A percentile compares a stretch with the other conserved stretches of the same genome.
Evolutionary conservation across 2,888 invertebrate genomes (phyloP).

Genomic region (Torymus tubicola): DNA sequence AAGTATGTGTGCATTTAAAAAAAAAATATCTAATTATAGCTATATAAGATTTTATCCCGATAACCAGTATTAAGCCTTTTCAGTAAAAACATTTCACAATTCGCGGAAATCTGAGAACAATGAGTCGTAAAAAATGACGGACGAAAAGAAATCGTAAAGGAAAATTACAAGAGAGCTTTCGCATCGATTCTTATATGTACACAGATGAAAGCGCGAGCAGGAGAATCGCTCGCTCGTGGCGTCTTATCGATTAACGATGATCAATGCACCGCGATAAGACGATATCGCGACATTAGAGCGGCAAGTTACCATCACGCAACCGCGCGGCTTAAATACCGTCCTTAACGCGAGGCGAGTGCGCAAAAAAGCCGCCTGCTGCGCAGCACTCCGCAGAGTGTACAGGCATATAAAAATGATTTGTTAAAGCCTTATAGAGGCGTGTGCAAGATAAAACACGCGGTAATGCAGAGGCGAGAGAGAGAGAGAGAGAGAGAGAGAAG

Average conservation of each 20-base stretch:
- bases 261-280: slow-evolving; percentile 35
- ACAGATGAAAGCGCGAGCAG: slow-evolving; percentile 2
- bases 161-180: slow-evolving; percentile 43
- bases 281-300: slow-evolving; percentile 34
- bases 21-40: too few species aligned
- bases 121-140: slow-evolving; percentile 24
- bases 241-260: slow-evolving; percentile 50
- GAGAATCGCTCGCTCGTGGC: slow-evolving; percentile 11
- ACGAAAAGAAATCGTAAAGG: slow-evolving; percentile 20
- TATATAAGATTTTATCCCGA: neutral
- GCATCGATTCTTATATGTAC: neutral
- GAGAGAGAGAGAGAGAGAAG: neutral
- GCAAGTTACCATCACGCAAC: slow-evolving; percentile 17
- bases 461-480: slow-evolving; percentile 44
- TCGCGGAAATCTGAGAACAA: slow-evolving; percentile 12
- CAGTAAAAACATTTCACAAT: neutral
- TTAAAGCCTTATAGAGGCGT: slow-evolving; percentile 46
- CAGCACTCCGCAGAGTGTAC: too few species aligned
- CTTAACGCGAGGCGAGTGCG: neutral
- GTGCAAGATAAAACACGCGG: slow-evolving; percentile 47
- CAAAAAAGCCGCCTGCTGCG: slow-evolving; percentile 10
- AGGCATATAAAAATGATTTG: slow-evolving; percentile 47
- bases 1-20: too few species aligned
- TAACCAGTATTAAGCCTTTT: neutral
- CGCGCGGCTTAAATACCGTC: slow-evolving; percentile 4